Percentiles rank a stretch among this genome's conserved stretches.
Conservation (phyloP, 1,140 invertebrate genomes). For the Scylla paramamosain region DNA sequence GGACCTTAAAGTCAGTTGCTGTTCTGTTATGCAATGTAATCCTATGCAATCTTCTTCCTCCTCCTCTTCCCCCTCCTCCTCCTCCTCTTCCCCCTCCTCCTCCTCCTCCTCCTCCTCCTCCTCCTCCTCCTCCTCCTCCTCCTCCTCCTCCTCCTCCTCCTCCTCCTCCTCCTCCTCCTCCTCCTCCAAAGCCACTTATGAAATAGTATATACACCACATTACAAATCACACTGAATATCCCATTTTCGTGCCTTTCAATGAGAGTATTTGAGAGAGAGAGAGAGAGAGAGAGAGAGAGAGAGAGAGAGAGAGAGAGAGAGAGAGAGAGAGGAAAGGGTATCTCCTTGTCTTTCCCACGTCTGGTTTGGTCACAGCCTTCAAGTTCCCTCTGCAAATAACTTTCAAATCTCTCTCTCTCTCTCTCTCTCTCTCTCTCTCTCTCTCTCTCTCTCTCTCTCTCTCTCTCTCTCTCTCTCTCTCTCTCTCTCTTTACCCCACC, state of each 20-base stretch:
- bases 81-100: too few relatives aligned
- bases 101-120: too few relatives aligned
- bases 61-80: too few relatives aligned
- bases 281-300: conserved; percentile 6
- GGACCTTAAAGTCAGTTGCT: too few relatives aligned
- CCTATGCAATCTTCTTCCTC: too few relatives aligned
- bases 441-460: neutral
- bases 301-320: conserved; percentile 20
- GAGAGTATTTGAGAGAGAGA: neutral
- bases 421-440: too few relatives aligned
- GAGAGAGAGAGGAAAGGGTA: conserved; percentile 11
- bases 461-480: neutral
- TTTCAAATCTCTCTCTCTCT: too few relatives aligned
- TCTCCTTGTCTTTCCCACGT: neutral
- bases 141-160: neutral
- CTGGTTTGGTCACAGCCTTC: neutral
- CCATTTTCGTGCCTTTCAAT: neutral
- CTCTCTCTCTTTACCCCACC: neutral
- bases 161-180: conserved; percentile 17
- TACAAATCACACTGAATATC: neutral
- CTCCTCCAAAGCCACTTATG: neutral
- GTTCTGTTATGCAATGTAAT: too few relatives aligned
- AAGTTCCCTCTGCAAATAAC: too few relatives aligned
- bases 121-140: too few relatives aligned
- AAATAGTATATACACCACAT: neutral